These are phyloP conservation scores for Eilema griseolum DNA, from an alignment of 2,888 invertebrate species.

Conservation along the genomic window DNA sequence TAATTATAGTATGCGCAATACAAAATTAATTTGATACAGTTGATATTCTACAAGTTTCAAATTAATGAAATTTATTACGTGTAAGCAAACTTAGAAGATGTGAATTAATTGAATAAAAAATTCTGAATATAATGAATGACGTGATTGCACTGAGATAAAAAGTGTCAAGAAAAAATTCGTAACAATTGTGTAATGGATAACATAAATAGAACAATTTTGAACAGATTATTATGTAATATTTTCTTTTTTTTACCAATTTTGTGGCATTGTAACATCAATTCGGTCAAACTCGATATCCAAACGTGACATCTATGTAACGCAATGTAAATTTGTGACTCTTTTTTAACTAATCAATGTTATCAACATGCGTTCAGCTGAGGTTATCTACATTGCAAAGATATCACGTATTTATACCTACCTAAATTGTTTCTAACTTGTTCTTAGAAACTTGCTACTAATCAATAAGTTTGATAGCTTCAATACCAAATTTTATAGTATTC, in stretches of 20 bases:
- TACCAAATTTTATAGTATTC: conserved; percentile 7
- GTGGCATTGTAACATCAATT: not conserved
- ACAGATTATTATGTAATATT: no score
- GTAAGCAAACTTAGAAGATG: no score
- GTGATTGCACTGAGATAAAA: no score
- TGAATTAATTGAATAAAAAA: no score
- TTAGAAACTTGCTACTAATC: conserved; percentile 12
- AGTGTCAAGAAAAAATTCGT: not conserved
- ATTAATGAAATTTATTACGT: not conserved
- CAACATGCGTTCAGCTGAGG: conserved; percentile 49
- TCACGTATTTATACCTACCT: conserved; percentile 40
- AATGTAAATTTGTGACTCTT: conserved; percentile 37
- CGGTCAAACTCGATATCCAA: not conserved
- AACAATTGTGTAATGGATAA: not conserved
- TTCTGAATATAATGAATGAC: no score
- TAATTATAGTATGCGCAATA: not conserved
- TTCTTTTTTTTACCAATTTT: not conserved
- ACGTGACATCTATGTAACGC: conserved; percentile 25
- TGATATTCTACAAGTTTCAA: not conserved
- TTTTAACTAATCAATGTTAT: conserved; percentile 50
- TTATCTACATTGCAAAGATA: conserved; percentile 58
- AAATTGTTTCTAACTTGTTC: conserved; percentile 42
- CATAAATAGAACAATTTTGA: not conserved
- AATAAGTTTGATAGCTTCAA: conserved; percentile 16
- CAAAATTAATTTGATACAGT: not conserved